These are phyloP conservation scores for Aethina tumida DNA, from an alignment of 1,140 invertebrate species.

Conservation along the genomic window DNA sequence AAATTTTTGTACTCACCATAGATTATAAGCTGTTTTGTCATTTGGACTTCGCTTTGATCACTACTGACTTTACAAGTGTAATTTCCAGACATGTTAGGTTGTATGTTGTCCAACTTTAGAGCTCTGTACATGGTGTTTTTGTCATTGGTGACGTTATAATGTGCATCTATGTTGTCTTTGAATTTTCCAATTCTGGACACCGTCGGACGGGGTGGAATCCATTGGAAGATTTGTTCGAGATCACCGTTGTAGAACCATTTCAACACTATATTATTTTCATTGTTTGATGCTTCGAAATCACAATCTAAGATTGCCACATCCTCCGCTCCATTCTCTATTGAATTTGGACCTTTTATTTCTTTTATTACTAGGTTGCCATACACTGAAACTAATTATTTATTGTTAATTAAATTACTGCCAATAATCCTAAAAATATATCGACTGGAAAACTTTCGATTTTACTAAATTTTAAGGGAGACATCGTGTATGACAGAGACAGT, in stretches of 20 bases:
- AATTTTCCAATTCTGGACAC: slow-evolving; percentile 14
- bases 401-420: too few species aligned
- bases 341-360: slow-evolving; percentile 19
- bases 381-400: slow-evolving; percentile 17
- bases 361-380: slow-evolving; percentile 22
- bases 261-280: slow-evolving; percentile 20
- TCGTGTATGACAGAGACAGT: too few species aligned
- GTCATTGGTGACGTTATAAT: slow-evolving; percentile 20
- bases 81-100: slow-evolving; percentile 22
- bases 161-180: slow-evolving; percentile 21
- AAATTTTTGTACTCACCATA: slow-evolving; percentile 24
- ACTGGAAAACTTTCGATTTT: too few species aligned
- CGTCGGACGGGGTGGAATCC: slow-evolving; percentile 17
- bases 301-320: slow-evolving; percentile 24
- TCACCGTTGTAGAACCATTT: slow-evolving; percentile 29
- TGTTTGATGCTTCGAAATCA: slow-evolving; percentile 19
- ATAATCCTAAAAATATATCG: too few species aligned
- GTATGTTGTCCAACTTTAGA: slow-evolving; percentile 21
- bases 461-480: too few species aligned
- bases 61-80: slow-evolving; percentile 28
- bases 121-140: slow-evolving; percentile 21
- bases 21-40: slow-evolving; percentile 25
- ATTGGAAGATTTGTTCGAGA: slow-evolving; percentile 26
- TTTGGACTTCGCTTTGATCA: slow-evolving; percentile 11
- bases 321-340: slow-evolving; percentile 14